Evolutionary conservation across 2,113 vertebrate species (phyloP).

Genomic region (Artemisiospiza belli): DNA sequence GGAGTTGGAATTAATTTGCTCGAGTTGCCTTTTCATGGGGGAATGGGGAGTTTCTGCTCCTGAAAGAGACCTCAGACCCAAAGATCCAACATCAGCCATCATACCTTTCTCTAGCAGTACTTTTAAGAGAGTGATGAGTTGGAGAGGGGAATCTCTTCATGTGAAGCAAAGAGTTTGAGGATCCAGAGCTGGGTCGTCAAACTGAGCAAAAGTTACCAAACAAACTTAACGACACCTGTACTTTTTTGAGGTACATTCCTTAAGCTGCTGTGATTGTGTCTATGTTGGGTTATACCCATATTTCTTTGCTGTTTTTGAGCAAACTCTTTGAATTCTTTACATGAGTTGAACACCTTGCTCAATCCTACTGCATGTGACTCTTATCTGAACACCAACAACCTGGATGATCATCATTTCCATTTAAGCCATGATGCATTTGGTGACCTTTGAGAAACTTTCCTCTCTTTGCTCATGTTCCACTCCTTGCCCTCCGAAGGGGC

Average conservation of each 20-base stretch:
- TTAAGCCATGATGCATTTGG: neutral
- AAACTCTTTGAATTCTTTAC: neutral
- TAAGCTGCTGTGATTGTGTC: neutral
- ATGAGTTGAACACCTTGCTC: neutral
- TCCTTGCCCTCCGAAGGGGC: neutral
- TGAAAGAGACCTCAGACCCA: neutral
- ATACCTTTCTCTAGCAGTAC: neutral
- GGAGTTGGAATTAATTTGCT: neutral
- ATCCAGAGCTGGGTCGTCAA: neutral
- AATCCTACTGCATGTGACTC: fast-evolving
- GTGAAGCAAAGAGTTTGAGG: neutral
- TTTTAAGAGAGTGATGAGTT: neutral
- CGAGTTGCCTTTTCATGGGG: neutral
- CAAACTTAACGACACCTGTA: fast-evolving
- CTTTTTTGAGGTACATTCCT: neutral
- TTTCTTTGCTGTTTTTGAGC: neutral
- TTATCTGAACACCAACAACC: neutral
- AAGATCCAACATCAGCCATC: neutral
- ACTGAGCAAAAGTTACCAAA: neutral
- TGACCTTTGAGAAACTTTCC: conserved; percentile 18
- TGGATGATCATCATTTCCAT: neutral
- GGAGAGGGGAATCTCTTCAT: neutral
- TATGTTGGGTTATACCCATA: neutral
- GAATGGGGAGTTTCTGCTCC: neutral
- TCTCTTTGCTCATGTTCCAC: neutral